Base-by-base conservation (phyloP, 2,797 vertebrate genomes). In the Eupleurogrammus muticus region DNA sequence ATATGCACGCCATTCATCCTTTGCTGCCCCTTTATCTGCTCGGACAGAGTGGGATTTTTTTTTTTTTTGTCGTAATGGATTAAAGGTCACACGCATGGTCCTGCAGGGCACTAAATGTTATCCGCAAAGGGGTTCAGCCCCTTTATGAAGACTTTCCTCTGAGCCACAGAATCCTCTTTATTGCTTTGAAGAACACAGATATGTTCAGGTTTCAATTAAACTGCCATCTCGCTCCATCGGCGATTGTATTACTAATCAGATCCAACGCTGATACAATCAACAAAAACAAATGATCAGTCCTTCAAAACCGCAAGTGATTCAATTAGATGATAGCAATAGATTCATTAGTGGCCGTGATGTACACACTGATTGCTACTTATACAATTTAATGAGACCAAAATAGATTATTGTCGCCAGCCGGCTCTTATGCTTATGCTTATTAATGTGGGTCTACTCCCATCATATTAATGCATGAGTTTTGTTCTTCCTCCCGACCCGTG, bases 41-140 rank as follows among this genome's bases (percentile, higher is more conserved):
- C 50, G 21, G 70, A 73, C 71, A 80, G 70, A 68, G 42, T 70
- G 24, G 14, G 16, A 71, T 67, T 77, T 82, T 69, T 60, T n/a
- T n/a, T 67, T 77, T 82, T 34, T 73, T 61, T 24, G 6, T 54
- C 35, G 17, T 23, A 73, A 70, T 66, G 51, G 68, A 75, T 81
- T 77, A 83, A 88, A 86, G 77, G 82, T 89, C 87, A 82, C 57
- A 32, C 72, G 58, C 52, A 20, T 38, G 66, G 57, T 76, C 67
- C 70, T 67, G 75, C 49, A 42, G 49, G 65, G 64, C 58, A 73
- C 71, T 58, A 44, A 66, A 67, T 74, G 59, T 71, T 79, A 64
- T 81, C 73, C 21, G 21, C 34, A 70, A 74, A 70, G 66, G 66
- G 66, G 69, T 17, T 51, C 56, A 11, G 11, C 61, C 20, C 49